Evolutionary conservation across 1,140 invertebrate genomes (phyloP), one percentile per base, ranked within the genome.

Genomic region (Batillaria attramentaria): DNA sequence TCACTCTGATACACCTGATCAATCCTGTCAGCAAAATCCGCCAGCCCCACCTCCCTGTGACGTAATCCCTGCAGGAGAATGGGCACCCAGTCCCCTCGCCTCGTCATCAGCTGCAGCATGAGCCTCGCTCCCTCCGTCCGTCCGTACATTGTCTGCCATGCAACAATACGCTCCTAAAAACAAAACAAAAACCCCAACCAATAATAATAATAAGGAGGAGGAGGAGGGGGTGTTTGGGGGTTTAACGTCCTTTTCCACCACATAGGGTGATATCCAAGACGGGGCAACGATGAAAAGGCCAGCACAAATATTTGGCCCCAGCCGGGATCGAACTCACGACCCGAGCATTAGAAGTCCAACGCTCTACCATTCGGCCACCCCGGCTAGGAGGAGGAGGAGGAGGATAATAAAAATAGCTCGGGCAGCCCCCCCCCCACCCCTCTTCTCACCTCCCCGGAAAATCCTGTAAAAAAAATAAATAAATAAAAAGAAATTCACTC

Each of bases 11-110:
- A 62, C 57, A 28, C 31, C 20, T 35, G 16, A 35, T 41, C 66
- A 0, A n/a, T 69, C 35, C 37, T 39, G 42, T 75, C 35, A 2
- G 57, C 57, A 24, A 62, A 31, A 31, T 62, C n/a, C 24, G n/a
- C 57, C 16, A 75, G 73, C 39, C 73, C 35, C 28, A 75, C 54
- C 73, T 75, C 16, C 4, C 57, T 24, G 73, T 60, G 50, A 24
- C 73, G 3, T 5, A 75, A 39, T 39, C 73, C 73, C 31, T 42
- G 24, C 73, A 13, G 54, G 1, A 75, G 73, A 0, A 33, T 10
- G 1, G 73, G 54, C 33, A 75, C 37, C 73, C 73, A 75, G 73
- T 62, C 54, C 0, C 73, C 57, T 5, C 73, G 31, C 3, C 10
- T 16, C 13, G 54, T 41, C 54, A 75, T 8, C 54, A 41, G 57